phyloP scores from a whole-genome alignment of 1,140 invertebrate genomes.

The Anastrepha ludens region DNA sequence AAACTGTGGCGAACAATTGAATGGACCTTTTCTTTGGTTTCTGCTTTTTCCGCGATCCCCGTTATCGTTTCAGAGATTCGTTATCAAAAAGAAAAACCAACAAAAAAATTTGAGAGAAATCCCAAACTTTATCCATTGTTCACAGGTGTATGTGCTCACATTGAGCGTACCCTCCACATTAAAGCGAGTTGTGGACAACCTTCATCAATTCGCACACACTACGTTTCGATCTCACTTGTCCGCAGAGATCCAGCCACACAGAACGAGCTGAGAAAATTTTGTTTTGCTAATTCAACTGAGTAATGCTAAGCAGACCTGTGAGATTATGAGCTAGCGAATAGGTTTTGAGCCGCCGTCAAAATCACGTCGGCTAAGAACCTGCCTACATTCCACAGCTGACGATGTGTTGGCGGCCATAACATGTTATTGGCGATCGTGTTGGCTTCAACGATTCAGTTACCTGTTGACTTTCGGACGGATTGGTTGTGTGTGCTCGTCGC shows the following conservation, averaged over 20 bases:
- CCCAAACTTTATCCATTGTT: too few species aligned
- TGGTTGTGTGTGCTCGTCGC: slow-evolving; percentile 45
- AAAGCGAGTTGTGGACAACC: too few species aligned
- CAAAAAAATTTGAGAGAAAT: too few species aligned
- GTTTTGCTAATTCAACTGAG: not conserved
- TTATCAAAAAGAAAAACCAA: too few species aligned
- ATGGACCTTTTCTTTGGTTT: not conserved
- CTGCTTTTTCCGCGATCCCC: too few species aligned
- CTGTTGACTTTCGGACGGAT: slow-evolving; percentile 52
- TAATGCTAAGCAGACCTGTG: not conserved
- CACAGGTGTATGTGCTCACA: not conserved
- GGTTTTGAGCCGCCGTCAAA: slow-evolving; percentile 1
- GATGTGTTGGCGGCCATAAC: slow-evolving; percentile 7
- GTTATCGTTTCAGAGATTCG: too few species aligned
- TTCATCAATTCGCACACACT: not conserved
- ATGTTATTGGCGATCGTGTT: slow-evolving; percentile 14
- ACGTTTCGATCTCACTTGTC: not conserved
- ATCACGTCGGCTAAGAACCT: slow-evolving; percentile 41
- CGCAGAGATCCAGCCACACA: not conserved
- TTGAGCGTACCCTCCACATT: not conserved
- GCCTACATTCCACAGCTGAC: slow-evolving; percentile 32
- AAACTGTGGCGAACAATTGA: slow-evolving; percentile 11
- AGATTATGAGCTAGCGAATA: not conserved
- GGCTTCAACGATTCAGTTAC: slow-evolving; percentile 49
- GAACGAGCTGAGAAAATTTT: not conserved